Percentiles rank a stretch among this genome's conserved stretches.
Evolutionary conservation across 2,888 invertebrate genomes (phyloP).

Genomic region (Heteromurus nitidus): DNA sequence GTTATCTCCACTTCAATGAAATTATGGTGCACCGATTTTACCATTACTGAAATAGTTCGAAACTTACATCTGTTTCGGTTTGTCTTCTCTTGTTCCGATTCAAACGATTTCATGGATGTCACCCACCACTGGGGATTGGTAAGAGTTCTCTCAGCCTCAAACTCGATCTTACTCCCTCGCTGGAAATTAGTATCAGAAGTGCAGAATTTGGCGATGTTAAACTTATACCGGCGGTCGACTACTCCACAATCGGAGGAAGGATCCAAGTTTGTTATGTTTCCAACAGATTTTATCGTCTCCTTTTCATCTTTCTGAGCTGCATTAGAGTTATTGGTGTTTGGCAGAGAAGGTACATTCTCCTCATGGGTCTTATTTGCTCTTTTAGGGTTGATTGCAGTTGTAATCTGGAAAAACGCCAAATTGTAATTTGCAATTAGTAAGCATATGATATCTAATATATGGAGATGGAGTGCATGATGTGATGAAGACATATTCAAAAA

Average conservation of each 20-base stretch:
- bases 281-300: slow-evolving; percentile 31
- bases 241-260: slow-evolving; percentile 49
- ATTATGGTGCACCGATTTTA: slow-evolving; percentile 2
- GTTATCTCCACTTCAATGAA: slow-evolving; percentile 41
- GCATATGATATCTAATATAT: too few species aligned
- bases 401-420: not conserved
- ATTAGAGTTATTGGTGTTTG: not conserved
- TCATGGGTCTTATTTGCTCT: not conserved
- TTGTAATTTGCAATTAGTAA: not conserved
- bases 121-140: slow-evolving; percentile 53
- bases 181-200: slow-evolving; percentile 16
- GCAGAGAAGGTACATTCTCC: too few species aligned
- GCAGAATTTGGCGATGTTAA: slow-evolving; percentile 58
- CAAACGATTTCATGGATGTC: slow-evolving; percentile 39
- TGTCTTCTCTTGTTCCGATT: slow-evolving; percentile 33
- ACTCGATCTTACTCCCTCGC: slow-evolving; percentile 59
- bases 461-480: too few species aligned
- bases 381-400: not conserved
- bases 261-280: slow-evolving; percentile 66
- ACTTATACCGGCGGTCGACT: slow-evolving; percentile 66
- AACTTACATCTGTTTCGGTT: slow-evolving; percentile 40
- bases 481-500: too few species aligned
- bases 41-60: slow-evolving; percentile 39
- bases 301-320: not conserved
- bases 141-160: slow-evolving; percentile 50